phyloP scores from a whole-genome alignment of 2,888 invertebrate genomes.

The Loripinus fragilis region DNA sequence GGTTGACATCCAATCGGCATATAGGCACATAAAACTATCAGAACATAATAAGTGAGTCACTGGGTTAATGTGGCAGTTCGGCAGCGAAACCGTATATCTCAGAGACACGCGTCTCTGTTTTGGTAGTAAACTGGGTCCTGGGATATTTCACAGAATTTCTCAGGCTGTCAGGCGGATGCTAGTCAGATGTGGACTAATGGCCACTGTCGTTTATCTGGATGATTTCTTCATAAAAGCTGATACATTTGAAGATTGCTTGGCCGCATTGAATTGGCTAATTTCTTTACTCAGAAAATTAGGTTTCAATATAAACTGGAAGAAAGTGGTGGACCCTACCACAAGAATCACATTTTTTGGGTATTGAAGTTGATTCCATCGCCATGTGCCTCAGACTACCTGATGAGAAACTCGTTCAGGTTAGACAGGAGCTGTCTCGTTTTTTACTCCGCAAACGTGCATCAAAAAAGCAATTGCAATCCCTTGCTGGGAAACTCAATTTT shows the following conservation, averaged over 20 bases:
- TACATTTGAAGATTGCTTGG: neutral
- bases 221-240: slow-evolving; percentile 1
- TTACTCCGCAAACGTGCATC: neutral
- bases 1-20: neutral
- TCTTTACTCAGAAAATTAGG: neutral
- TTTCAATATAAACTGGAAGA: neutral
- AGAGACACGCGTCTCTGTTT: slow-evolving; percentile 23
- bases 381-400: neutral
- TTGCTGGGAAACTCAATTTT: slow-evolving; percentile 7
- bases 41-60: neutral
- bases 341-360: neutral
- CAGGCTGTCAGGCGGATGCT: slow-evolving; percentile 2
- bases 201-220: neutral
- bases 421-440: neutral
- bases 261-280: neutral
- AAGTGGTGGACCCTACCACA: neutral
- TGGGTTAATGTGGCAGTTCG: neutral
- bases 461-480: slow-evolving; percentile 9
- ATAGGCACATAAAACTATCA: neutral
- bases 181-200: neutral
- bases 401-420: neutral
- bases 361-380: neutral
- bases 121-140: neutral
- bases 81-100: neutral
- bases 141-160: neutral